Evolutionary conservation across 2,797 vertebrate species (phyloP), one percentile per base, ranked within the genome.

Genomic region (Choloepus didactylus): DNA sequence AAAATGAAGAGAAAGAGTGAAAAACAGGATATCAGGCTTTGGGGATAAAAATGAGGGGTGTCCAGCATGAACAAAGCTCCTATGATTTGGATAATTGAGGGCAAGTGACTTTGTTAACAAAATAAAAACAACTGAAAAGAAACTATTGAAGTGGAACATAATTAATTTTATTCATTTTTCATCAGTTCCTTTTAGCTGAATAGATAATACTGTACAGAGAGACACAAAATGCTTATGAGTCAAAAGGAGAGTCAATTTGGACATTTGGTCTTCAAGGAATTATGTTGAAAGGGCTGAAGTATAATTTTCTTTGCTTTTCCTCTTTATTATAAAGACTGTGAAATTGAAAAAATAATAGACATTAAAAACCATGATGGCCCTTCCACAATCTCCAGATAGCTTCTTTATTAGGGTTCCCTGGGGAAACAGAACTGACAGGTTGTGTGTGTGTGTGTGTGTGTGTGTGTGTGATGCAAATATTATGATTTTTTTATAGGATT

Each of bases 21-120:
- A 97, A 97, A 97, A 98, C 96, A 97, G 97, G 93, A 97, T 97
- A 96, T 89, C 89, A 95, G 94, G 73, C 96, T 96, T 97, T 96
- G 84, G 91, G 95, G 96, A 95, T 76, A 73, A 87, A 73, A 88
- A 75, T 9, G 77, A 96, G 93, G 91, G 82, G 84, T 84, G 73
- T 96, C 77, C 93, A 97, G 92, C 66, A 69, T 0, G 60, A 77
- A 93, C 81, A 66, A n/a, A 86, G 60, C 94, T 96, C 96, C 91
- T 89, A 93, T 82, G 96, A 94, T 94, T 31, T 9, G 84, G 89
- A 59, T 67, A 81, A 83, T 64, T 21, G 72, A 85, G 87, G 97
- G 93, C 97, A 97, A 96, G 41, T 31, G 72, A 54, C 76, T 93
- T 73, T 81, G 92, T 93, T 59, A 95, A 72, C 91, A 89, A 95